Evolutionary conservation across 2,113 vertebrate genomes (phyloP), one percentile per base, ranked within the genome.

Genomic region (Mormoops blainvillei): DNA sequence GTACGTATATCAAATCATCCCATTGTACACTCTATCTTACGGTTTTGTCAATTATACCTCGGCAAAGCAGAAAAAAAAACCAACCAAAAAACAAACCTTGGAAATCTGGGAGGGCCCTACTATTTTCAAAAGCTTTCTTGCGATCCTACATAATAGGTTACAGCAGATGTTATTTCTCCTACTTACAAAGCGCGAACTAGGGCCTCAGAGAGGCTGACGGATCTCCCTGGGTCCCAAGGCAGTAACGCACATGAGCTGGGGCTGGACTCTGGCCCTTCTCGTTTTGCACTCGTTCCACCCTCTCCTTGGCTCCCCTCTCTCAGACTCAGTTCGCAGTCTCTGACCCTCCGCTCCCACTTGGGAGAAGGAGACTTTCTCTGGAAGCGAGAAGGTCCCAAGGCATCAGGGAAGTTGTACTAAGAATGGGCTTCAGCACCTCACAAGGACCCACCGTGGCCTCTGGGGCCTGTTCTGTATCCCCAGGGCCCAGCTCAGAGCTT

Each of bases 61-160:
- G 0, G 22, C 50, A 41, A 77, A 78, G 80, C 73, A n/a, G 15
- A 84, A 87, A 71, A 89, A 70, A 8, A 26, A 63, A 28, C 43
- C 52, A 74, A 48, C 36, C n/a, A 91, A 83, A 18, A 43, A 81
- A 33, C 45, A 19, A 11, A 18, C 20, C 31, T 20, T 89, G 86
- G 88, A 20, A 43, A 68, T 61, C 73, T 92, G 65, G 61, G 26
- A 61, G 22, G n/a, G 41, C 9, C 18, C 48, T 31, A 22, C 50
- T 77, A 20, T 93, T 93, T 94, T 83, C 63, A 48, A 84, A 97
- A 52, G 28, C 19, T 95, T 56, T 78, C 70, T 94, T 80, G 20
- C 61, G 80, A 94, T 58, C 48, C 28, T 63, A 3, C 68, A 50
- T 52, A 73, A 38, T 24, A 87, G 48, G 28, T 74, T 43, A 74